Evolutionary conservation across 2,113 vertebrate species (phyloP).

Genomic region (Hylia prasina): DNA sequence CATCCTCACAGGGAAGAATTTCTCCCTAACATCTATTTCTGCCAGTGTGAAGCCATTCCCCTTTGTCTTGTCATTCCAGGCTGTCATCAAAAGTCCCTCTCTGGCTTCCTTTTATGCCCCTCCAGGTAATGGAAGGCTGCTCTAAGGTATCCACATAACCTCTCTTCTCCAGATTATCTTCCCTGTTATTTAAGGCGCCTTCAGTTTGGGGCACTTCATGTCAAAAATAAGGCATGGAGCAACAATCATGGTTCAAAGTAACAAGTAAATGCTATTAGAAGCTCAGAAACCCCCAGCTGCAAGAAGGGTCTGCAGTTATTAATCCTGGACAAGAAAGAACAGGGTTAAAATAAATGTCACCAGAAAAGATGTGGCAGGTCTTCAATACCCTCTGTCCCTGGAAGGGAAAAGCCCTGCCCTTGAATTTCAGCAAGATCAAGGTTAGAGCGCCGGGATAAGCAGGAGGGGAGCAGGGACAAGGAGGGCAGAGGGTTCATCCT

Average conservation of each 20-base stretch:
- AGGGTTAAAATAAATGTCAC: background rate
- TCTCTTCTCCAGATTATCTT: background rate
- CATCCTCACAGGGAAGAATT: background rate
- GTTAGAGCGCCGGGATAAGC: background rate
- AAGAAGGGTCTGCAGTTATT: background rate
- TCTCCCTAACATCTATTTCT: background rate
- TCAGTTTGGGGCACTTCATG: background rate
- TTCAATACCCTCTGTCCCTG: background rate
- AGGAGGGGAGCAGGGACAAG: background rate
- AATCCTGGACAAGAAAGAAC: background rate
- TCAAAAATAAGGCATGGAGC: background rate
- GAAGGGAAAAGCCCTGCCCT: background rate
- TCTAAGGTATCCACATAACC: background rate
- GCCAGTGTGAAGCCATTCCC: background rate
- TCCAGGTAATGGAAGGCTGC: background rate
- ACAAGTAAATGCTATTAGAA: background rate
- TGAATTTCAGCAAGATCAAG: background rate
- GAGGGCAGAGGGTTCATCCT: background rate
- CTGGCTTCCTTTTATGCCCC: background rate
- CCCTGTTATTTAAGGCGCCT: background rate
- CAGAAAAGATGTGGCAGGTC: background rate
- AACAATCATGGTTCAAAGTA: background rate
- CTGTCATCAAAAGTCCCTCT: background rate
- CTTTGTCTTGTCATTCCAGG: background rate
- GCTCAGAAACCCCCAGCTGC: background rate